Evolutionary conservation across 2,888 invertebrate species (phyloP).

Genomic region (Rotaria socialis): DNA sequence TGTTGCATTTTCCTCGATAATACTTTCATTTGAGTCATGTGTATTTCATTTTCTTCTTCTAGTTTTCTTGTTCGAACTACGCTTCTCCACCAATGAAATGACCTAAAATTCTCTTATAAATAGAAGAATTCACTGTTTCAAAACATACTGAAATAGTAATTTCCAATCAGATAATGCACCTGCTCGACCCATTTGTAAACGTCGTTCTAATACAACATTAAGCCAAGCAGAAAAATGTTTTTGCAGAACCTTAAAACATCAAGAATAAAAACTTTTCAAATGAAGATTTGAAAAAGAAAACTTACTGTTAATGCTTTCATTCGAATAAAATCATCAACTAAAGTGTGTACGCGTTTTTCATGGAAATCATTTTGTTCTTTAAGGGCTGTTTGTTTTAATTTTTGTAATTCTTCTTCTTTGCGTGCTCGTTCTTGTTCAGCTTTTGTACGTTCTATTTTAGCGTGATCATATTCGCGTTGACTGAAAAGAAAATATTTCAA

Average conservation of each 20-base stretch:
- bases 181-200: constrained; percentile 55
- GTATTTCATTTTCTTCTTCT: constrained; percentile 36
- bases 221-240: constrained; percentile 56
- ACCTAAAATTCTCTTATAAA: background rate
- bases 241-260: constrained; percentile 51
- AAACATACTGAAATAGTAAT: constrained; percentile 39
- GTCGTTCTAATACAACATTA: constrained; percentile 52
- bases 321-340: constrained; percentile 36
- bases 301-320: constrained; percentile 8
- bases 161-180: constrained; percentile 57
- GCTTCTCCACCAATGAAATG: constrained; percentile 44
- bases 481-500: background rate
- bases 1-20: constrained; percentile 51
- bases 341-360: background rate
- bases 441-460: background rate
- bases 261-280: background rate
- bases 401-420: constrained; percentile 34
- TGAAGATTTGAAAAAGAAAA: background rate
- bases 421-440: constrained; percentile 28
- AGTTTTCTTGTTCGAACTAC: constrained; percentile 32
- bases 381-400: constrained; percentile 1
- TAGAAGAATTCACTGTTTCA: background rate
- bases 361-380: background rate
- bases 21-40: constrained; percentile 36
- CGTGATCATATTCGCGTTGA: background rate